A percentile compares a stretch with the other conserved stretches of the same genome.
Evolutionary conservation across 2,797 vertebrate species (phyloP).

Genomic region (Geotrypetes seraphini): DNA sequence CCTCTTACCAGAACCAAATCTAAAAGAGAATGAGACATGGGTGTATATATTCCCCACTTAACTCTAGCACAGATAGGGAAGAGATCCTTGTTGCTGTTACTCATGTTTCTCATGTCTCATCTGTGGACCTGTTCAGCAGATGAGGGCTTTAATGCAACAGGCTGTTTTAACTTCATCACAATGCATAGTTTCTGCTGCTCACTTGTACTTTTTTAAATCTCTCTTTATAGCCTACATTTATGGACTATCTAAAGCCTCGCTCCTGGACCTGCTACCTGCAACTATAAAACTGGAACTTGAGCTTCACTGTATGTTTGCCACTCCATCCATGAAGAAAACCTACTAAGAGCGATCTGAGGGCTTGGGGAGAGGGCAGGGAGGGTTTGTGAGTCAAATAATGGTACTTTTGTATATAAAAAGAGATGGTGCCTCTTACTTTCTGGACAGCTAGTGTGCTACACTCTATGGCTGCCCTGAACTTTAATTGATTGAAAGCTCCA

Average conservation of each 20-base stretch:
- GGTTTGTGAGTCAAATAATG: too few species aligned
- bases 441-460: constrained; percentile 23
- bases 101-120: too few species aligned
- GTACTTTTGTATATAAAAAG: constrained; percentile 22
- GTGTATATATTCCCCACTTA: too few species aligned
- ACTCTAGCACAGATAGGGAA: too few species aligned
- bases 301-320: not conserved
- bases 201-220: too few species aligned
- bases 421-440: constrained; percentile 24
- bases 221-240: constrained; percentile 63
- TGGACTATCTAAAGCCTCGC: constrained; percentile 82
- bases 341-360: constrained; percentile 1
- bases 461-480: constrained; percentile 21
- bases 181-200: too few species aligned
- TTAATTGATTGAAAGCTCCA: constrained; percentile 16
- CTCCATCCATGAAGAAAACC: not conserved
- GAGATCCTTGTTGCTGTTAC: too few species aligned
- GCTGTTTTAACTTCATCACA: too few species aligned
- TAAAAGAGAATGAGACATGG: too few species aligned
- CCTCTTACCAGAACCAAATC: too few species aligned
- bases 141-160: too few species aligned
- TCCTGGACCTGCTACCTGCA: constrained; percentile 76
- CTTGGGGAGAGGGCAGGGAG: constrained; percentile 18
- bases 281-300: constrained; percentile 31
- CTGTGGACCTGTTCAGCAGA: too few species aligned